phyloP scores from a whole-genome alignment of 2,888 invertebrate genomes.

The Leptogaster cylindrica region DNA sequence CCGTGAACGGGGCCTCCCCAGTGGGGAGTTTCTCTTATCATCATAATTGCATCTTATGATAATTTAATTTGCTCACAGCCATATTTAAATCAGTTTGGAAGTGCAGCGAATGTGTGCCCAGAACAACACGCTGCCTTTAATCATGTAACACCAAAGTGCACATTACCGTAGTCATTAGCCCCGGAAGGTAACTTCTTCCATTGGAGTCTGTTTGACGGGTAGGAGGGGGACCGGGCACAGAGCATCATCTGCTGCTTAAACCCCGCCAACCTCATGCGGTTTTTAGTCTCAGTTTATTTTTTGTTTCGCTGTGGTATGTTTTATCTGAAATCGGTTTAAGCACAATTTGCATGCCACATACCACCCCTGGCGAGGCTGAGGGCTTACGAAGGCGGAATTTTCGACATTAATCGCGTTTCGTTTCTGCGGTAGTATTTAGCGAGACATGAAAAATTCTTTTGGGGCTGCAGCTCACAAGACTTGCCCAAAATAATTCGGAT shows the following conservation, averaged over 20 bases:
- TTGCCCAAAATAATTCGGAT: slow-evolving; percentile 24
- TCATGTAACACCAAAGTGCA: slow-evolving; percentile 33
- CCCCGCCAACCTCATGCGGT: slow-evolving; percentile 42
- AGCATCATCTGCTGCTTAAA: slow-evolving; percentile 12
- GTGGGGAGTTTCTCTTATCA: too few relatives aligned
- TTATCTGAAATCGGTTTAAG: slow-evolving; percentile 46
- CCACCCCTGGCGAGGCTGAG: slow-evolving; percentile 25
- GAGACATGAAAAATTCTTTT: slow-evolving; percentile 38
- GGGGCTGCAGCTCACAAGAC: neutral
- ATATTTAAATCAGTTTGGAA: slow-evolving; percentile 41
- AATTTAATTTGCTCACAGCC: slow-evolving; percentile 44
- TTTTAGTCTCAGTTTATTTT: slow-evolving; percentile 36
- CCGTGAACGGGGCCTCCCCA: too few relatives aligned
- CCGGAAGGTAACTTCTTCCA: slow-evolving; percentile 40
- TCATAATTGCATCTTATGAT: slow-evolving; percentile 45
- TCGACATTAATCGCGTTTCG: slow-evolving; percentile 34
- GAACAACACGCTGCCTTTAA: slow-evolving; percentile 35
- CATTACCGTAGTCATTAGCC: slow-evolving; percentile 42
- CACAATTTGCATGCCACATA: slow-evolving; percentile 43
- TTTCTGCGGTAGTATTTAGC: slow-evolving; percentile 38
- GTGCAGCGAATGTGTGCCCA: neutral
- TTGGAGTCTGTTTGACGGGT: too few relatives aligned
- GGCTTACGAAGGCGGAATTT: slow-evolving; percentile 37
- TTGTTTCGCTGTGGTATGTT: slow-evolving; percentile 34
- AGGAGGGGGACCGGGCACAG: slow-evolving; percentile 1